phyloP scores from a whole-genome alignment of 2,888 invertebrate genomes.

The Pogonocherus hispidulus region DNA sequence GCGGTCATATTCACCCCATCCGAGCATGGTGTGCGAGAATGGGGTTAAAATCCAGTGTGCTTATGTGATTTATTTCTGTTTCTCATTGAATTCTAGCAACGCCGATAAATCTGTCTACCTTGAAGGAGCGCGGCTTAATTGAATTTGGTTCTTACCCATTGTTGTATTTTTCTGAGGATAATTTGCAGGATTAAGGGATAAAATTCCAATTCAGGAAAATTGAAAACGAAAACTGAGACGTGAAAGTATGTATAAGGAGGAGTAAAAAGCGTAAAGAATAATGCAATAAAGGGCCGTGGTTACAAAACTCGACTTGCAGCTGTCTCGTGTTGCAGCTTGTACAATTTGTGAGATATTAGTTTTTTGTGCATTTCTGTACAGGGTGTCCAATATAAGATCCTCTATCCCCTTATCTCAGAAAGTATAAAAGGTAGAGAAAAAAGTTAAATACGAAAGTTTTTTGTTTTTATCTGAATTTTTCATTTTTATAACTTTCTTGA shows the following conservation, averaged over 20 bases:
- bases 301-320: no score
- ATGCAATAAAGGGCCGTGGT: no score
- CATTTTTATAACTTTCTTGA: no score
- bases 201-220: slow-evolving; percentile 1
- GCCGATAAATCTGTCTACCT: slow-evolving; percentile 36
- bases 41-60: slow-evolving; percentile 31
- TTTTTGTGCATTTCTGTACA: no score
- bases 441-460: no score
- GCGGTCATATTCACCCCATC: slow-evolving; percentile 19
- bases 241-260: neutral
- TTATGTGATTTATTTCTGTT: slow-evolving; percentile 42
- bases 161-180: slow-evolving; percentile 4
- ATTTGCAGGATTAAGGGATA: slow-evolving; percentile 6
- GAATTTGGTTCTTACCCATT: neutral
- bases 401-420: no score
- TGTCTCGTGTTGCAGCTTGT: no score
- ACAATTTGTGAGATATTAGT: no score
- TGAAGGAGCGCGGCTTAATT: slow-evolving; percentile 5
- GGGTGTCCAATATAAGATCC: no score
- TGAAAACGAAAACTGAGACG: neutral
- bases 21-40: slow-evolving; percentile 6
- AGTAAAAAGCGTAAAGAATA: no score
- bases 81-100: slow-evolving; percentile 26
- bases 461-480: no score
- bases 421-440: no score